phyloP scores from a whole-genome alignment of 2,888 invertebrate species.

The Amiota mariae region DNA sequence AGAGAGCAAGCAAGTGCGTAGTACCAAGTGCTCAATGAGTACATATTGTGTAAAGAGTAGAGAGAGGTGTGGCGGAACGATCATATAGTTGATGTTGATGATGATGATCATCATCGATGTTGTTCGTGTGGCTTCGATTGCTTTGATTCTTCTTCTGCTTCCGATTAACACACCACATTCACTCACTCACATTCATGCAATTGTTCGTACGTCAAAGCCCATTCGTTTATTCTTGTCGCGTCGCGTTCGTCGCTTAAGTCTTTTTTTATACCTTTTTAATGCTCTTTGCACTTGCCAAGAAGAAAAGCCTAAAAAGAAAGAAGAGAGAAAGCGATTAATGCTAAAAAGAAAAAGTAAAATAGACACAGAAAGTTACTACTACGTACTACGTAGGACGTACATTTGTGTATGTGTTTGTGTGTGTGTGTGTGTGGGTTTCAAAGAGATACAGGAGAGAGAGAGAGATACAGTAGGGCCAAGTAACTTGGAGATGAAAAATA shows the following conservation, averaged over 20 bases:
- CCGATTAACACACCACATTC: constrained; percentile 2
- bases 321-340: background rate
- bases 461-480: too few species aligned
- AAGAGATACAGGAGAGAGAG: too few species aligned
- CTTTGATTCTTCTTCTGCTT: background rate
- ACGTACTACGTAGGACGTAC: too few species aligned
- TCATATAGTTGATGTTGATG: background rate
- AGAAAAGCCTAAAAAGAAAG: background rate
- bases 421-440: too few species aligned
- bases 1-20: background rate
- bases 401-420: too few species aligned
- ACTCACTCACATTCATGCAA: background rate
- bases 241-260: constrained; percentile 62
- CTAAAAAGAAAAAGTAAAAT: background rate
- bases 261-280: constrained; percentile 49
- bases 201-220: constrained; percentile 12
- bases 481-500: too few species aligned
- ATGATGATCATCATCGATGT: background rate
- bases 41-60: background rate
- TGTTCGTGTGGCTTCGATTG: background rate
- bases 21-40: background rate
- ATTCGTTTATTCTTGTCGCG: constrained; percentile 44
- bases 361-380: background rate
- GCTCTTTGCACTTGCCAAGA: background rate
- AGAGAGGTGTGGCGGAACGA: background rate